These are phyloP conservation scores for Ricordea florida DNA, from an alignment of 92 coral and sea anemone genomes.

Conservation along the genomic window DNA sequence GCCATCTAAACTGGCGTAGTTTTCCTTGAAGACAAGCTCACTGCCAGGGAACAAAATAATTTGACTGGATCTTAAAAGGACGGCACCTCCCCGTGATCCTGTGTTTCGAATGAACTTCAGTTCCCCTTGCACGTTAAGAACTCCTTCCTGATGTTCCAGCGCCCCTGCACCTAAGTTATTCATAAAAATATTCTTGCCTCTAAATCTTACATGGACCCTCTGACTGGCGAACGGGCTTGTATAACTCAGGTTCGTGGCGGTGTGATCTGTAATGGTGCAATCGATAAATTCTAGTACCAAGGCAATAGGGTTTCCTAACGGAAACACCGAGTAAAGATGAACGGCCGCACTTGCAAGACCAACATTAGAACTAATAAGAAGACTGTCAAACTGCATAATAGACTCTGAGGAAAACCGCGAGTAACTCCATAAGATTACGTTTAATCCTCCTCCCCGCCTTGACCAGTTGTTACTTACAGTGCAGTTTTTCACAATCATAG, in stretches of 20 bases:
- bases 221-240: constrained; percentile 81
- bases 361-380: constrained; percentile 29
- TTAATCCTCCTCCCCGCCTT: constrained; percentile 78
- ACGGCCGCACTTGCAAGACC: constrained; percentile 76
- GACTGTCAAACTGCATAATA: constrained; percentile 45
- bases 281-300: constrained; percentile 67
- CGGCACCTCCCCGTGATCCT: constrained; percentile 78
- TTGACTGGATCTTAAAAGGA: constrained; percentile 72
- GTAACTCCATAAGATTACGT: constrained; percentile 50
- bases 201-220: constrained; percentile 60
- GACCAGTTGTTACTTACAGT: constrained; percentile 69
- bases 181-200: constrained; percentile 70
- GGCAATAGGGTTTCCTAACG: constrained; percentile 58
- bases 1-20: constrained; percentile 68
- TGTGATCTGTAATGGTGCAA: constrained; percentile 71
- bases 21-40: constrained; percentile 62
- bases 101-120: constrained; percentile 61
- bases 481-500: constrained; percentile 39
- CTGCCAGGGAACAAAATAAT: constrained; percentile 76
- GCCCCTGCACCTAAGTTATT: constrained; percentile 84
- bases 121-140: constrained; percentile 70
- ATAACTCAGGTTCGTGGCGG: constrained; percentile 28
- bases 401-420: constrained; percentile 20
- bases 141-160: constrained; percentile 51
- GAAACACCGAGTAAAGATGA: constrained; percentile 74